Conservation (phyloP, 2,888 invertebrate genomes). For the Lasioglossum figueresi region DNA sequence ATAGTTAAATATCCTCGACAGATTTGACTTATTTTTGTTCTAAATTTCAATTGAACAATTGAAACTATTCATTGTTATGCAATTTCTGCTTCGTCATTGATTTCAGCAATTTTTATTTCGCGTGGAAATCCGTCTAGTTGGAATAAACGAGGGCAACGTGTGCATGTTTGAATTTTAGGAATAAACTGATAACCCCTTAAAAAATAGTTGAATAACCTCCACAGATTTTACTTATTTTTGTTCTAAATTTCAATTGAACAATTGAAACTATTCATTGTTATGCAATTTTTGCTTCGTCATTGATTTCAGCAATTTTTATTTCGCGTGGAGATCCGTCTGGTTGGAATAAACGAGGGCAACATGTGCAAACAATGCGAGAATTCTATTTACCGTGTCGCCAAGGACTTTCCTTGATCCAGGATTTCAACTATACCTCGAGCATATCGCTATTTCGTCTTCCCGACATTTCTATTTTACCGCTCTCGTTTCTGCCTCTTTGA, state of each 20-base stretch:
- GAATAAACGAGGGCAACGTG: too few species aligned
- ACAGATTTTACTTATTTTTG: too few species aligned
- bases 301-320: background rate
- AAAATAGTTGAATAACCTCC: too few species aligned
- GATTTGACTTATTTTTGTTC: too few species aligned
- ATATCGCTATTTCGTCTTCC: constrained; percentile 18
- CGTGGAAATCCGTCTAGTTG: too few species aligned
- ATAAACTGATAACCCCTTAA: too few species aligned
- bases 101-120: background rate
- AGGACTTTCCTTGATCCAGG: background rate
- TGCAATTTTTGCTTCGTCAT: background rate
- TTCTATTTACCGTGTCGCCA: background rate
- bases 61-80: background rate
- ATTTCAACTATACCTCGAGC: constrained; percentile 18
- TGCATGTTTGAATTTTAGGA: background rate
- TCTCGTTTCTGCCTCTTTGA: constrained; percentile 61
- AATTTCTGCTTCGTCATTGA: too few species aligned
- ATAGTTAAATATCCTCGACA: too few species aligned
- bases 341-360: too few species aligned
- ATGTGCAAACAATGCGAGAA: background rate
- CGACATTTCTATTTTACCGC: constrained; percentile 60
- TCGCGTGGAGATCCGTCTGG: background rate
- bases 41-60: background rate
- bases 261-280: background rate
- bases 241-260: background rate